These are phyloP conservation scores for Eristalis tenax DNA, from an alignment of 2,888 invertebrate genomes.

Conservation along the genomic window DNA sequence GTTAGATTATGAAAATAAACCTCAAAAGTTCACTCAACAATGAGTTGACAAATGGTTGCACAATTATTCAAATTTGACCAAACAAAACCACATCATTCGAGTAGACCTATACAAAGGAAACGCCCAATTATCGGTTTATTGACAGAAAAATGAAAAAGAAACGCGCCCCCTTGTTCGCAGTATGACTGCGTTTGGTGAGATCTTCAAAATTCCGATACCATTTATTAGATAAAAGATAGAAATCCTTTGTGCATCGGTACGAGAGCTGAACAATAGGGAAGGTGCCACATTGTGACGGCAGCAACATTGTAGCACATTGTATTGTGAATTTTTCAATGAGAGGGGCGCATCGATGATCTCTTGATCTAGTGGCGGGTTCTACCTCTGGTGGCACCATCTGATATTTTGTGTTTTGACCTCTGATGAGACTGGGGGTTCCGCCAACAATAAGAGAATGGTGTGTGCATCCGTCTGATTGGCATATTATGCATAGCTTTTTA, in stretches of 20 bases:
- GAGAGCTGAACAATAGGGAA: constrained; percentile 54
- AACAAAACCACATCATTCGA: constrained; percentile 23
- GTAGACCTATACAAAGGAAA: constrained; percentile 22
- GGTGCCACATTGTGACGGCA: constrained; percentile 57
- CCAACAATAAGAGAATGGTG: too few species aligned
- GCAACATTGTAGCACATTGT: constrained; percentile 48
- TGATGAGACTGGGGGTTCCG: constrained; percentile 31
- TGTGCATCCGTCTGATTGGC: too few species aligned
- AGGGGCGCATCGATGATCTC: constrained; percentile 60
- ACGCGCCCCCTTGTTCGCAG: not conserved
- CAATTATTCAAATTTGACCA: constrained; percentile 60
- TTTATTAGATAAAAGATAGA: constrained; percentile 62
- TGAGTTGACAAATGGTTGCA: constrained; percentile 54
- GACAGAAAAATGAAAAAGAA: constrained; percentile 18
- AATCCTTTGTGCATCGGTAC: constrained; percentile 46
- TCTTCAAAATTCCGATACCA: constrained; percentile 47
- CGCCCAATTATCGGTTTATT: constrained; percentile 59
- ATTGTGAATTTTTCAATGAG: constrained; percentile 8
- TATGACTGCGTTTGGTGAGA: constrained; percentile 1
- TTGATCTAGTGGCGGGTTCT: constrained; percentile 51
- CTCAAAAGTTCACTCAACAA: constrained; percentile 39
- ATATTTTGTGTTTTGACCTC: constrained; percentile 55
- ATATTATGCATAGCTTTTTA: too few species aligned
- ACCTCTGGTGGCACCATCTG: constrained; percentile 24
- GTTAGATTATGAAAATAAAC: not conserved